A percentile compares a stretch with the other conserved stretches of the same genome.
Conservation (phyloP, 1,140 invertebrate genomes). For the Ips typographus region DNA sequence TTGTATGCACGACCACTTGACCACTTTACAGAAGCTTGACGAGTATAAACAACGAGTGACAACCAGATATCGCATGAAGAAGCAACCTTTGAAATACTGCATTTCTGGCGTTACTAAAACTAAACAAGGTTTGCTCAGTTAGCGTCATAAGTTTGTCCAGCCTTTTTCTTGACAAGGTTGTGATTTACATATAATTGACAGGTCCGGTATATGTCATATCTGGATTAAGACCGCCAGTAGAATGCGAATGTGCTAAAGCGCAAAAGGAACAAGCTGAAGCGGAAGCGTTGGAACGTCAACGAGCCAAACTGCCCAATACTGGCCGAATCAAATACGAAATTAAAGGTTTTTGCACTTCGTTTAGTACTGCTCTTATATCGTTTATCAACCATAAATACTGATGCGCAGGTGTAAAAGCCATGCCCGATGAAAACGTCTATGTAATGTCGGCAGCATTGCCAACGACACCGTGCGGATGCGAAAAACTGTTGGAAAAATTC, state of each 20-base stretch:
- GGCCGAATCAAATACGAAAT: slow-evolving; percentile 43
- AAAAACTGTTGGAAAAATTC: slow-evolving; percentile 40
- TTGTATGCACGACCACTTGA: slow-evolving; percentile 31
- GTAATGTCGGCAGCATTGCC: slow-evolving; percentile 37
- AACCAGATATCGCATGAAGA: slow-evolving; percentile 27
- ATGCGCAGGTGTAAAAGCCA: slow-evolving; percentile 39
- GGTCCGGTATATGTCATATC: slow-evolving; percentile 35
- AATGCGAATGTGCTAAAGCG: slow-evolving; percentile 35
- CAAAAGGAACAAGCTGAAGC: slow-evolving; percentile 27
- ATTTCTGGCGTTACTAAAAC: slow-evolving; percentile 30
- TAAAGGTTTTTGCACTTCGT: slow-evolving; percentile 18
- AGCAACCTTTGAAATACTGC: slow-evolving; percentile 22
- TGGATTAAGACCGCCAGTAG: slow-evolving; percentile 29
- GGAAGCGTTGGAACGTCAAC: slow-evolving; percentile 27
- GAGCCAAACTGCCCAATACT: slow-evolving; percentile 40
- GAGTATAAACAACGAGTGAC: slow-evolving; percentile 32
- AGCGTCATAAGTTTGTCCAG: neutral
- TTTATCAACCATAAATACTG: neutral
- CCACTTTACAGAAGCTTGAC: slow-evolving; percentile 30
- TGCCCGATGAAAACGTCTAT: slow-evolving; percentile 44
- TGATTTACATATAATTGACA: slow-evolving; percentile 1
- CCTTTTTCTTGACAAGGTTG: neutral
- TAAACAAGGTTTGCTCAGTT: slow-evolving; percentile 10
- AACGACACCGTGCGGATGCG: slow-evolving; percentile 41
- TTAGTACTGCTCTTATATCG: neutral